phyloP scores from a whole-genome alignment of 1,140 invertebrate species.

The Cydia amplana region DNA sequence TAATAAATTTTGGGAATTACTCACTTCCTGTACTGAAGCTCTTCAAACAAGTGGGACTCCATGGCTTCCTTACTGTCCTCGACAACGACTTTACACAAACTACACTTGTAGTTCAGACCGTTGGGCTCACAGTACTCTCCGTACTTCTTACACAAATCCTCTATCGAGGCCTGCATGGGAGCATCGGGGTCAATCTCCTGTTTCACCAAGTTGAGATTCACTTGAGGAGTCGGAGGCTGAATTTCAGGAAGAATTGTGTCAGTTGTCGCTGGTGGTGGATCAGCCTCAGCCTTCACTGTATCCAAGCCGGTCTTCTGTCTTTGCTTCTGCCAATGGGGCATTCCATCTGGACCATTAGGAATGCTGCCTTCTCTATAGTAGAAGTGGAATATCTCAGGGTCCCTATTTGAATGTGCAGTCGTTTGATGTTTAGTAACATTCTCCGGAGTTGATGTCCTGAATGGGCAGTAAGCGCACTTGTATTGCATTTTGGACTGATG shows the following conservation, averaged over 20 bases:
- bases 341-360: slow-evolving; percentile 54
- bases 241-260: not conserved
- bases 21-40: slow-evolving; percentile 70
- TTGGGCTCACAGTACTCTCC: slow-evolving; percentile 66
- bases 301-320: slow-evolving; percentile 40
- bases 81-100: slow-evolving; percentile 55
- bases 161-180: slow-evolving; percentile 37
- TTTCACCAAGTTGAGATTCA: slow-evolving; percentile 62
- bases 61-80: slow-evolving; percentile 60
- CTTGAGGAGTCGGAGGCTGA: not conserved
- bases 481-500: slow-evolving; percentile 84
- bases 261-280: not conserved
- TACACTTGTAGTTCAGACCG: slow-evolving; percentile 64
- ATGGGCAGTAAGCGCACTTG: slow-evolving; percentile 83
- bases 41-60: slow-evolving; percentile 71
- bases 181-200: slow-evolving; percentile 42
- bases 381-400: slow-evolving; percentile 62
- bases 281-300: slow-evolving; percentile 52
- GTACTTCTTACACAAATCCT: slow-evolving; percentile 53
- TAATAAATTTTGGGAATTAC: slow-evolving; percentile 37
- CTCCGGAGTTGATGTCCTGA: slow-evolving; percentile 79
- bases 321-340: slow-evolving; percentile 60
- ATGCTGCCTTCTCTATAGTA: slow-evolving; percentile 66
- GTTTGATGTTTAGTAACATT: slow-evolving; percentile 81
- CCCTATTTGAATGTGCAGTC: slow-evolving; percentile 53